Evolutionary conservation across 92 coral and sea anemone species (phyloP).

Genomic region (Palythoa grandiflora): DNA sequence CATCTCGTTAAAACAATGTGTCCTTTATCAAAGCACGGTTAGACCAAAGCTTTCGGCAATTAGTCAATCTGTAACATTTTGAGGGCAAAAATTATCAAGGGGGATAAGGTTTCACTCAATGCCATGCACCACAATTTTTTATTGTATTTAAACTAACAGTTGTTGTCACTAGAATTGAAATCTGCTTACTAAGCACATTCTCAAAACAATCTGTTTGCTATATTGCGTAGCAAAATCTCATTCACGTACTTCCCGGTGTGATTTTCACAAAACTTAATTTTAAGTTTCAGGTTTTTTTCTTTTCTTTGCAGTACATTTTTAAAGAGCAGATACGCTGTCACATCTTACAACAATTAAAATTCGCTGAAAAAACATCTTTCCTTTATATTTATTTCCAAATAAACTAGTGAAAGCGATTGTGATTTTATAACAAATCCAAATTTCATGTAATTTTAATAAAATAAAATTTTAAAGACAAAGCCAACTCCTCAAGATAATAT

Average conservation of each 20-base stretch:
- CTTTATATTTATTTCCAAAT: neutral
- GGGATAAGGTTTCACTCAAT: neutral
- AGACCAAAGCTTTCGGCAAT: constrained; percentile 1
- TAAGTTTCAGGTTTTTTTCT: neutral
- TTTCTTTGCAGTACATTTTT: neutral
- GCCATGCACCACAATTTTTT: neutral
- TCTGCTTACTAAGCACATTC: neutral
- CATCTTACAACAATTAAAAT: neutral
- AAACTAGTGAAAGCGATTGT: neutral
- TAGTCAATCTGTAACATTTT: too few relatives aligned
- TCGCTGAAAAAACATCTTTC: neutral
- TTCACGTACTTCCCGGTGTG: neutral
- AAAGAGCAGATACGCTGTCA: neutral
- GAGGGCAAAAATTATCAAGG: neutral
- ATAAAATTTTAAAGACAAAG: neutral
- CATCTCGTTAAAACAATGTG: neutral
- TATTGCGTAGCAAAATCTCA: neutral
- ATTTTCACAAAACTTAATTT: neutral
- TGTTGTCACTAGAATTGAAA: neutral
- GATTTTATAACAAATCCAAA: neutral
- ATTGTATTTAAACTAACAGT: neutral
- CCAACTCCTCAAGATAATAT: neutral
- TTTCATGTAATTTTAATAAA: neutral
- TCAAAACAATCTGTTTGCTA: neutral
- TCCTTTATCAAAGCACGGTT: neutral